Percentiles rank a stretch among this genome's conserved stretches.
Evolutionary conservation across 2,888 invertebrate genomes (phyloP).

Genomic region (Erebia epiphron): DNA sequence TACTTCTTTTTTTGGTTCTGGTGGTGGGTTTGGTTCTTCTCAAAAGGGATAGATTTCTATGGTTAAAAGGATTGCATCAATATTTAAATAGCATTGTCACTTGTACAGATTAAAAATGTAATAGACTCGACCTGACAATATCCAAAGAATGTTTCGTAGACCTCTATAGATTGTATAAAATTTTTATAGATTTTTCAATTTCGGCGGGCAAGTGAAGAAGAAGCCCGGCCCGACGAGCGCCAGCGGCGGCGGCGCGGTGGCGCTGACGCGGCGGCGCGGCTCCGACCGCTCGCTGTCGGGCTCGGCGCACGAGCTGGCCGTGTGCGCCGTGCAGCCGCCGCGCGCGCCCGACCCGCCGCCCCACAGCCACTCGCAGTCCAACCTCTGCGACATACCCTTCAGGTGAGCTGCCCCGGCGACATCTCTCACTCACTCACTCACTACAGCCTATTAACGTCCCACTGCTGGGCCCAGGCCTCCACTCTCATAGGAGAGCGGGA

Average conservation of each 20-base stretch:
- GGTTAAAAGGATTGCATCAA: too few species aligned
- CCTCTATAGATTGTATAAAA: not conserved
- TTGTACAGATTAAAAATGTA: too few species aligned
- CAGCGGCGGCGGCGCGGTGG: conserved; percentile 54
- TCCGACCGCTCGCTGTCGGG: conserved; percentile 93
- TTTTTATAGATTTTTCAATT: conserved; percentile 90
- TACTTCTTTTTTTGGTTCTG: too few species aligned
- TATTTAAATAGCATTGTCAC: too few species aligned
- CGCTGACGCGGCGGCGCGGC: conserved; percentile 86
- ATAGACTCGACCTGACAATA: too few species aligned
- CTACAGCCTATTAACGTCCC: too few species aligned
- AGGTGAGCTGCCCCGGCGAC: conserved; percentile 79
- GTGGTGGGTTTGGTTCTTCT: too few species aligned
- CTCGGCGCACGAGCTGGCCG: conserved; percentile 91
- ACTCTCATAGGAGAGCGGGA: too few species aligned
- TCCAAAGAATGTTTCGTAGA: not conserved
- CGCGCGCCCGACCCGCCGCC: conserved; percentile 89
- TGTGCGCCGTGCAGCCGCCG: conserved; percentile 84
- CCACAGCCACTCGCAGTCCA: conserved; percentile 95
- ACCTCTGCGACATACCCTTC: conserved; percentile 92
- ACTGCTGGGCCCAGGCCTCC: too few species aligned
- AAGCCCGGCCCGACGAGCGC: conserved; percentile 84
- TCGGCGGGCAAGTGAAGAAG: conserved; percentile 94
- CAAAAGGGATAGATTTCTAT: too few species aligned
- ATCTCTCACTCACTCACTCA: too few species aligned